phyloP scores from a whole-genome alignment of 2,113 vertebrate genomes.

The Ranitomeya imitator region DNA sequence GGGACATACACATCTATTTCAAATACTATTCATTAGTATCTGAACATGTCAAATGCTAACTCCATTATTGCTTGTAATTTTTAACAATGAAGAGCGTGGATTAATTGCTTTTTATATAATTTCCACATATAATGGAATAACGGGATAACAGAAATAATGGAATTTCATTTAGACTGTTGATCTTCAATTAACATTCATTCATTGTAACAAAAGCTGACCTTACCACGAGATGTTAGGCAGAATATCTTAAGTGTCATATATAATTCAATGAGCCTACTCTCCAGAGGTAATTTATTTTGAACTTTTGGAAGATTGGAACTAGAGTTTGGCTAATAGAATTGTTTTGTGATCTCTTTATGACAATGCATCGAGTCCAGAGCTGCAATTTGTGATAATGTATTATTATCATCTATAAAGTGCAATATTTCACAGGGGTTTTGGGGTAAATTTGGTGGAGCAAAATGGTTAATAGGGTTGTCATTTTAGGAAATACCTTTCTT shows the following conservation, averaged over 20 bases:
- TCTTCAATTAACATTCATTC: slow-evolving; percentile 37
- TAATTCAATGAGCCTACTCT: slow-evolving; percentile 46
- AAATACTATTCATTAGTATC: not conserved
- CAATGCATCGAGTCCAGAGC: not conserved
- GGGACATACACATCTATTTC: not conserved
- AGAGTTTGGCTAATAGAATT: slow-evolving; percentile 15
- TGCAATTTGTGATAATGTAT: not conserved
- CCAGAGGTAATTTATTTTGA: slow-evolving; percentile 16
- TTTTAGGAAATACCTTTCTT: no score
- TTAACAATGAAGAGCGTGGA: not conserved
- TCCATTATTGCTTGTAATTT: slow-evolving; percentile 18
- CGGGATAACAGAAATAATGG: not conserved
- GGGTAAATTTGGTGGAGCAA: not conserved
- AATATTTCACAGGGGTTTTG: not conserved
- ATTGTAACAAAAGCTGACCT: slow-evolving; percentile 39
- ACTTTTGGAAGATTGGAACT: not conserved
- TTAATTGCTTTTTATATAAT: slow-evolving; percentile 25
- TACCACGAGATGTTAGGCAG: slow-evolving; percentile 29
- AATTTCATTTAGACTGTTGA: slow-evolving; percentile 29
- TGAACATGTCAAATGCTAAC: not conserved
- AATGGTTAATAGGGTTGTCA: not conserved
- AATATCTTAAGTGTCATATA: slow-evolving; percentile 45
- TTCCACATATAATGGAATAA: not conserved
- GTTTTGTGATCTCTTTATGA: slow-evolving; percentile 10
- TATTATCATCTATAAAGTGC: not conserved